Conservation (phyloP, 1,140 invertebrate species). For the Linepithema humile region DNA sequence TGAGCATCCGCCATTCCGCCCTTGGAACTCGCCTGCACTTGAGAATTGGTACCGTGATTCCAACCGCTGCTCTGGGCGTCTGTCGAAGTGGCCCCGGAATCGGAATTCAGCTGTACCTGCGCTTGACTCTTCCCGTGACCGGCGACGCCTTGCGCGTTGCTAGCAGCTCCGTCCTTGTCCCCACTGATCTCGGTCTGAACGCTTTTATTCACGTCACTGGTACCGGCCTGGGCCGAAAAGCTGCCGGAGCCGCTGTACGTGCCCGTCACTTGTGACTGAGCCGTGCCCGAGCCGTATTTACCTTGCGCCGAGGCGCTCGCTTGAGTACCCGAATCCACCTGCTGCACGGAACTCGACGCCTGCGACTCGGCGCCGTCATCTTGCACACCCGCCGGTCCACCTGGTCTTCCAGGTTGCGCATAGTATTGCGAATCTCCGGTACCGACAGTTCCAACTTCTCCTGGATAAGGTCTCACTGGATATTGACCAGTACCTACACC, state of each 20-base stretch:
- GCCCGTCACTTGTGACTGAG: constrained; percentile 92
- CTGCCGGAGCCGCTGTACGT: constrained; percentile 90
- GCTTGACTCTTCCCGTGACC: constrained; percentile 91
- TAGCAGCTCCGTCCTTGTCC: constrained; percentile 89
- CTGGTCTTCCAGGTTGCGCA: constrained; percentile 30
- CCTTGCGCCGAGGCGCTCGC: constrained; percentile 91
- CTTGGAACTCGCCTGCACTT: constrained; percentile 91
- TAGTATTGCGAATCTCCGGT: constrained; percentile 57
- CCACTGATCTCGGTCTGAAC: constrained; percentile 90
- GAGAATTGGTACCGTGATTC: constrained; percentile 90
- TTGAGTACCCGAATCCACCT: constrained; percentile 87
- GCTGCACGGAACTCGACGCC: constrained; percentile 89
- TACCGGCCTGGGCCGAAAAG: constrained; percentile 92
- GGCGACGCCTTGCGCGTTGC: constrained; percentile 90
- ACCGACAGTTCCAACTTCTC: background rate
- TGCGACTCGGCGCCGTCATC: constrained; percentile 89
- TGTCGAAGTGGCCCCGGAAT: constrained; percentile 89
- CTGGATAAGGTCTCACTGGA: constrained; percentile 26
- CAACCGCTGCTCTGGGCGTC: constrained; percentile 90
- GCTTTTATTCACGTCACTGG: constrained; percentile 89
- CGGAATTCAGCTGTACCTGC: constrained; percentile 89
- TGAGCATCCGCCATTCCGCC: constrained; percentile 93
- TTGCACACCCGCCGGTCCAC: background rate
- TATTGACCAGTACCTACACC: constrained; percentile 27
- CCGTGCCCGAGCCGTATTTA: constrained; percentile 88